These are phyloP conservation scores for Pelmatolapia mariae DNA, from an alignment of 2,113 vertebrate species.

Conservation along the genomic window DNA sequence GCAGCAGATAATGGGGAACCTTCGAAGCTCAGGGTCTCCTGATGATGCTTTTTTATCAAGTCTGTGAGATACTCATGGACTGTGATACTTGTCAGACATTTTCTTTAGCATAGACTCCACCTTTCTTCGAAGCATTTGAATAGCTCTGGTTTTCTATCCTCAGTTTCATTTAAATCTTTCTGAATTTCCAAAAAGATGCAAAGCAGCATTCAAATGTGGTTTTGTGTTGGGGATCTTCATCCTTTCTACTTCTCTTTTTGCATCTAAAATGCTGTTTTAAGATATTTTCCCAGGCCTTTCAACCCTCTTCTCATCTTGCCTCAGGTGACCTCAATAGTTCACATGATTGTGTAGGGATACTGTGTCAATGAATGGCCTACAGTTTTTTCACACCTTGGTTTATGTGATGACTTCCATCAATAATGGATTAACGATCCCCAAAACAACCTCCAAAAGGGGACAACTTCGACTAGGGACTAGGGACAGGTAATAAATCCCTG, in stretches of 20 bases:
- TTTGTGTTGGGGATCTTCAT: neutral
- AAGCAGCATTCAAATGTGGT: neutral
- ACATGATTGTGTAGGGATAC: too few relatives aligned
- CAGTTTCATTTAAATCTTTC: neutral
- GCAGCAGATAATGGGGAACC: rapidly evolving
- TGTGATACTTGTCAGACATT: neutral
- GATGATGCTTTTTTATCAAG: neutral
- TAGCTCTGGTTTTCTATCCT: neutral
- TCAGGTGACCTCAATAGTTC: too few relatives aligned
- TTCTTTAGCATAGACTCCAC: neutral
- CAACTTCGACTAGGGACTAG: too few relatives aligned
- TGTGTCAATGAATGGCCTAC: too few relatives aligned
- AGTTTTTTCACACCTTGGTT: too few relatives aligned
- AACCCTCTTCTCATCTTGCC: too few relatives aligned
- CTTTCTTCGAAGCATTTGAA: neutral
- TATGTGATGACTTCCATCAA: too few relatives aligned
- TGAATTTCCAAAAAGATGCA: neutral
- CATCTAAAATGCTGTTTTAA: too few relatives aligned
- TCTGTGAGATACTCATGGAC: neutral
- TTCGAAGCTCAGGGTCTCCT: neutral
- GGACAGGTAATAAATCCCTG: too few relatives aligned
- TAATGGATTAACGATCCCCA: too few relatives aligned
- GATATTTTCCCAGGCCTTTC: too few relatives aligned
- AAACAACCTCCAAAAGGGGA: too few relatives aligned
- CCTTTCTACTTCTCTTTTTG: neutral